phyloP scores from a whole-genome alignment of 2,888 invertebrate genomes.

The Pristionchus mayeri region DNA sequence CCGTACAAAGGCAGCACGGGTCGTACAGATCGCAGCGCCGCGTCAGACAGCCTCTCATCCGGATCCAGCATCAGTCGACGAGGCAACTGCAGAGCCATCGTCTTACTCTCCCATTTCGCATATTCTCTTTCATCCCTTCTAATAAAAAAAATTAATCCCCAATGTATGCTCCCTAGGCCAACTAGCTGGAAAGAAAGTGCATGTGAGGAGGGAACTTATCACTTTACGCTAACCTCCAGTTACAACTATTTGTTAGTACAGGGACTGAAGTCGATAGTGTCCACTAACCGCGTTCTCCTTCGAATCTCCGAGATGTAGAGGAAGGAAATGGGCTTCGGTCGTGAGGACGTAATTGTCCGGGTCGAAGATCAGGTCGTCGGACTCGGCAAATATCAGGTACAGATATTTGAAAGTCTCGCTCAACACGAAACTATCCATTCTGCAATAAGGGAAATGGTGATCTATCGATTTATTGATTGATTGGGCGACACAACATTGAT shows the following conservation, averaged over 20 bases:
- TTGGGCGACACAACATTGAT: too few relatives aligned
- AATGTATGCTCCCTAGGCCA: too few relatives aligned
- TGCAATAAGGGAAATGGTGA: constrained; percentile 68
- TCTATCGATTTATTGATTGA: too few relatives aligned
- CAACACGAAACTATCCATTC: constrained; percentile 98
- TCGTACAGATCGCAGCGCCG: constrained; percentile 25
- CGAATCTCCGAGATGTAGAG: constrained; percentile 80
- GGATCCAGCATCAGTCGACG: constrained; percentile 66
- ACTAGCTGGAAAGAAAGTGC: too few relatives aligned
- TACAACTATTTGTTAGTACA: too few relatives aligned
- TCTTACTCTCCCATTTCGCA: too few relatives aligned
- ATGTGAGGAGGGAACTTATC: too few relatives aligned
- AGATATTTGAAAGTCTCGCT: constrained; percentile 98
- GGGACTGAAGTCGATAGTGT: too few relatives aligned
- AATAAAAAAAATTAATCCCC: too few relatives aligned
- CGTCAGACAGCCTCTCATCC: constrained; percentile 63
- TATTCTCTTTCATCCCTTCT: too few relatives aligned
- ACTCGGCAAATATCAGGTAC: constrained; percentile 91
- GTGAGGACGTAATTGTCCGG: constrained; percentile 77
- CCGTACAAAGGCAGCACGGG: constrained; percentile 23
- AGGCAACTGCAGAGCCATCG: constrained; percentile 56
- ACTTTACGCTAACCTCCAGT: too few relatives aligned
- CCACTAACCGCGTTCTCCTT: constrained; percentile 33
- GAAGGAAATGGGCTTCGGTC: constrained; percentile 92
- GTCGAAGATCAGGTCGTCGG: constrained; percentile 81